Percentiles rank a stretch among this genome's conserved stretches.
These are phyloP conservation scores for Antheraea pernyi DNA, from an alignment of 1,140 invertebrate genomes.

Conservation along the genomic window DNA sequence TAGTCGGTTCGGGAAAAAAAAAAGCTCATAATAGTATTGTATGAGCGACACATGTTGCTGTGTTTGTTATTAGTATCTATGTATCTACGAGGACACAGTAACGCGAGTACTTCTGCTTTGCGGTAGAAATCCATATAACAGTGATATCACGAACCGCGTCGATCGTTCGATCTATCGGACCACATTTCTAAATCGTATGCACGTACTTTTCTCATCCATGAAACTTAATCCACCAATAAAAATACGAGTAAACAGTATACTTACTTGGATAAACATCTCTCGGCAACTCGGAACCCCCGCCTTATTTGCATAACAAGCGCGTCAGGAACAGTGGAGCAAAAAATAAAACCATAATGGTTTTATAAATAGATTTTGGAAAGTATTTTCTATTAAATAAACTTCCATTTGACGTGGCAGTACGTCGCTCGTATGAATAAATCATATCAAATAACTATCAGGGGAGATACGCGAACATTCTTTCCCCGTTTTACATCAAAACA, in stretches of 20 bases:
- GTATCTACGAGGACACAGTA: no score
- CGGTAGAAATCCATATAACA: no score
- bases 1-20: no score
- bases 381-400: constrained; percentile 74
- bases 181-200: background rate
- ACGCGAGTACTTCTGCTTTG: no score
- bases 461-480: constrained; percentile 46
- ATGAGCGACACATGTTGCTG: no score
- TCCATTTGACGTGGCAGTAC: constrained; percentile 55
- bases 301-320: constrained; percentile 61
- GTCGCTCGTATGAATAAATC: constrained; percentile 71
- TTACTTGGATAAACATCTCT: constrained; percentile 54
- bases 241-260: constrained; percentile 44
- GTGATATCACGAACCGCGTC: no score
- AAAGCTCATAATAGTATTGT: no score
- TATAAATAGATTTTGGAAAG: constrained; percentile 72
- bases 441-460: constrained; percentile 76
- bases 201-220: background rate
- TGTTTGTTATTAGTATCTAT: no score
- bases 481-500: constrained; percentile 43
- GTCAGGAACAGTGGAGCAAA: constrained; percentile 56
- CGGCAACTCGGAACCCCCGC: constrained; percentile 28
- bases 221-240: constrained; percentile 34
- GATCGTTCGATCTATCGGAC: no score
- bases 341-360: constrained; percentile 58